These are phyloP conservation scores for Philypnodon macrostomus DNA, from an alignment of 2,797 vertebrate species.

Conservation along the genomic window DNA sequence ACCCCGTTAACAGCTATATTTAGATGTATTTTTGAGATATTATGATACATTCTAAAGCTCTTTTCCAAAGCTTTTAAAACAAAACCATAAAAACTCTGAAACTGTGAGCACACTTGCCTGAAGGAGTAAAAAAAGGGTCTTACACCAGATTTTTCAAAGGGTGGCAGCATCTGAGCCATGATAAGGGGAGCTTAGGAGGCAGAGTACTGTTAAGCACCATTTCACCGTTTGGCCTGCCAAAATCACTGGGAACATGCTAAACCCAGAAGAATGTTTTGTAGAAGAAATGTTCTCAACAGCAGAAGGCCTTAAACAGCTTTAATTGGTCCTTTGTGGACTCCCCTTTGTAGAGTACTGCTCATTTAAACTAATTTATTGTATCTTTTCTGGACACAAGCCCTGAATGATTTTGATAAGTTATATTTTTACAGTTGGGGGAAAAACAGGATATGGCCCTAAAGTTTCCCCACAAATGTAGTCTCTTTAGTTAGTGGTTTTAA, in stretches of 20 bases:
- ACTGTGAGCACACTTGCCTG: conserved; percentile 20
- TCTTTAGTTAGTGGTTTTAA: too few relatives aligned
- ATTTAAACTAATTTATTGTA: background rate
- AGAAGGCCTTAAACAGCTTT: conserved; percentile 15
- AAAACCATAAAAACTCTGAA: background rate
- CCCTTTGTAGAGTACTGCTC: background rate
- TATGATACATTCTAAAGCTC: background rate
- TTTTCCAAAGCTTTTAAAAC: background rate
- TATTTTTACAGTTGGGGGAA: background rate
- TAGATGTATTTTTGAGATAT: background rate
- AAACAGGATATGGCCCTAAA: background rate
- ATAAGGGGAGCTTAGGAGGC: conserved; percentile 30
- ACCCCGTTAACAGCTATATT: background rate
- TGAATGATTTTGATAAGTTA: background rate
- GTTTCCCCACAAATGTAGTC: too few relatives aligned
- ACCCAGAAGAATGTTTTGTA: conserved; percentile 30
- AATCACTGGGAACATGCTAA: conserved; percentile 15
- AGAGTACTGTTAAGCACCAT: conserved; percentile 22
- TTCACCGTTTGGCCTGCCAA: conserved; percentile 27
- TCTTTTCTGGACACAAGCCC: background rate
- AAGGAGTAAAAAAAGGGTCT: conserved; percentile 17
- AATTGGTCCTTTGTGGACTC: conserved; percentile 5
- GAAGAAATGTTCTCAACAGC: conserved; percentile 27
- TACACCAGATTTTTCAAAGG: conserved; percentile 30
- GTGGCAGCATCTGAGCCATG: conserved; percentile 28